phyloP scores from a whole-genome alignment of 1,140 invertebrate species.

The Latrodectus geometricus region DNA sequence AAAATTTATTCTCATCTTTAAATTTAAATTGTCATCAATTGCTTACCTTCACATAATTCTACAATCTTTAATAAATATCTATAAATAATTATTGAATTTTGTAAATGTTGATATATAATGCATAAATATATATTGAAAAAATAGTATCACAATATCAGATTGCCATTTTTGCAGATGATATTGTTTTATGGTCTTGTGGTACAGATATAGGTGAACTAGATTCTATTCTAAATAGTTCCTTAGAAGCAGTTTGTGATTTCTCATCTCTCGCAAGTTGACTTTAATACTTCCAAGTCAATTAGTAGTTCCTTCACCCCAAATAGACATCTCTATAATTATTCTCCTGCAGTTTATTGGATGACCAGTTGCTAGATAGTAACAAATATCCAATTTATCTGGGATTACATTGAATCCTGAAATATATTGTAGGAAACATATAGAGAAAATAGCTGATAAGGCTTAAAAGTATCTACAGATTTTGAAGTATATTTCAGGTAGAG shows the following conservation, averaged over 20 bases:
- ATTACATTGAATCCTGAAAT: neutral
- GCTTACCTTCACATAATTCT: no score
- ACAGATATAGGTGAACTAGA: neutral
- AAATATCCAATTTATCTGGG: conserved; percentile 5
- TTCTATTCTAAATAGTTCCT: conserved; percentile 5
- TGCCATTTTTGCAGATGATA: conserved; percentile 22
- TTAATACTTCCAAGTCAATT: conserved; percentile 3
- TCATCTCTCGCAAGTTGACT: neutral
- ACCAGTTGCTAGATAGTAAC: neutral
- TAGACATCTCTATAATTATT: conserved; percentile 16
- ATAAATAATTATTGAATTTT: no score
- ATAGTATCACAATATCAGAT: neutral
- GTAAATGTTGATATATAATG: no score
- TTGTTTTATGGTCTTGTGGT: conserved; percentile 4
- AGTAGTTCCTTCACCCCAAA: conserved; percentile 24
- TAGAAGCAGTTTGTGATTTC: neutral
- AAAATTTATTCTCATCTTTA: no score
- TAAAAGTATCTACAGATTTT: neutral
- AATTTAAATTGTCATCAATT: no score
- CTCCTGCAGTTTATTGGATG: neutral
- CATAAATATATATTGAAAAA: neutral
- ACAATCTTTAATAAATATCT: no score
- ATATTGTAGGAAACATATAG: conserved; percentile 3
- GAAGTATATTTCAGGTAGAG: conserved; percentile 12
- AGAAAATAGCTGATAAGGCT: neutral